Conservation (phyloP, 2,113 vertebrate species). For the Equus quagga region DNA sequence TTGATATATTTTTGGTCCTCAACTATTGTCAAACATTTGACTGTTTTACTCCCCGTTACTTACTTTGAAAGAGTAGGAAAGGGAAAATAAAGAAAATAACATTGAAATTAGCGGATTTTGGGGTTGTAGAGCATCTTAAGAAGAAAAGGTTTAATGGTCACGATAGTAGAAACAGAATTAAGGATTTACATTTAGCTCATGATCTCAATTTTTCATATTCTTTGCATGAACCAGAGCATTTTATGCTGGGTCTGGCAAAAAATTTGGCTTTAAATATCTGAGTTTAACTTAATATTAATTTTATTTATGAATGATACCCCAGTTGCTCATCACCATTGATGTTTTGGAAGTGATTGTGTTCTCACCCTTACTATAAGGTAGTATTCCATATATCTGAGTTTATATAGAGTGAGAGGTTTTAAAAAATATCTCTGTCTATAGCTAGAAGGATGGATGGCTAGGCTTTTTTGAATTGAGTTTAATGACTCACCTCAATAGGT, state of each 20-base stretch:
- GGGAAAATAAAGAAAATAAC: not conserved
- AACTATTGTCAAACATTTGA: not conserved
- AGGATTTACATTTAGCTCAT: not conserved
- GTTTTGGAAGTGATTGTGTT: not conserved
- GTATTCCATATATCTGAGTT: not conserved
- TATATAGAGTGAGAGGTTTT: not conserved
- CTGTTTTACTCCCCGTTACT: not conserved
- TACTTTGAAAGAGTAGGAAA: not conserved
- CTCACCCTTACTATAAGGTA: not conserved
- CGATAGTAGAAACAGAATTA: not conserved
- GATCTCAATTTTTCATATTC: not conserved
- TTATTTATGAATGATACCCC: not conserved
- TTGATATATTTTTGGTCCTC: not conserved
- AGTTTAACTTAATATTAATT: conserved; percentile 10
- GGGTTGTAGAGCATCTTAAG: not conserved
- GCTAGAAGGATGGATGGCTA: not conserved
- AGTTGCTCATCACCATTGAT: not conserved
- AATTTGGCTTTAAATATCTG: conserved; percentile 26
- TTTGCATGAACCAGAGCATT: not conserved
- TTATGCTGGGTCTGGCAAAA: not conserved
- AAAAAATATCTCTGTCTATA: not conserved
- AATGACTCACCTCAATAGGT: not conserved
- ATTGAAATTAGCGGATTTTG: conserved; percentile 2
- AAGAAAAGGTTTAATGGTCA: not conserved
- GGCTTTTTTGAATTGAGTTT: not conserved